Base-by-base conservation (phyloP, 2,113 vertebrate genomes). In the Chitala chitala region DNA sequence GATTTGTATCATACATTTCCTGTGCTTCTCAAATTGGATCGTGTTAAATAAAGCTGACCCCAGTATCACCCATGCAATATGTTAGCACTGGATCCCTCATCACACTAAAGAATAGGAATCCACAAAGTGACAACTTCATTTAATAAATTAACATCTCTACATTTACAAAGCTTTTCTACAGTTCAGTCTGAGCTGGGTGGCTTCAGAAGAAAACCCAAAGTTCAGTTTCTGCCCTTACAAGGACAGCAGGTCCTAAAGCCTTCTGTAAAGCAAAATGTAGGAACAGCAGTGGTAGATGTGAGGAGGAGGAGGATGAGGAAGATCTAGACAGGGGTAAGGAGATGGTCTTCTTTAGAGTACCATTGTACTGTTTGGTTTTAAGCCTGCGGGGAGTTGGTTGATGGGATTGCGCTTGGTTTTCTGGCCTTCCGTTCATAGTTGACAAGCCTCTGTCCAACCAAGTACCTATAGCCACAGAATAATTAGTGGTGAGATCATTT, bases 121-220 rank as follows among this genome's bases (percentile, higher is more conserved):
- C 73, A 80, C 71, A 94, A 93, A 92, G 91, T 93, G 92, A 95
- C 91, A 93, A 91, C 90, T 92, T 93, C 90, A 96, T 98, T 98
- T 97, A 98, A 99, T 99, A 99, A 99, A 96, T 99, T 98, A 93
- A 94, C 92, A 95, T 92, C 94, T 71, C 82, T 80, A 93, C 93
- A 96, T 96, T 92, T 94, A 96, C 94, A 98, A 94, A 91, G 92
- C 90, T 94, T 91, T 90, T 94, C 91, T 94, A 94, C 83, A 81
- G 86, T 93, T 92, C 87, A 90, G 93, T 94, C 87, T 91, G 87
- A 82, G 86, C 89, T 86, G 58, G 61, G 54, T 69, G 65, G 82
- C 70, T 88, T 83, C 83, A 83, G 86, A 82, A 94, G 90, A 93
- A 94, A 93, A 95, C 92, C 94, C 94, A 94, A 94, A 96, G 87